Evolutionary conservation across 2,113 vertebrate species (phyloP).

Genomic region (Onychostoma macrolepis): DNA sequence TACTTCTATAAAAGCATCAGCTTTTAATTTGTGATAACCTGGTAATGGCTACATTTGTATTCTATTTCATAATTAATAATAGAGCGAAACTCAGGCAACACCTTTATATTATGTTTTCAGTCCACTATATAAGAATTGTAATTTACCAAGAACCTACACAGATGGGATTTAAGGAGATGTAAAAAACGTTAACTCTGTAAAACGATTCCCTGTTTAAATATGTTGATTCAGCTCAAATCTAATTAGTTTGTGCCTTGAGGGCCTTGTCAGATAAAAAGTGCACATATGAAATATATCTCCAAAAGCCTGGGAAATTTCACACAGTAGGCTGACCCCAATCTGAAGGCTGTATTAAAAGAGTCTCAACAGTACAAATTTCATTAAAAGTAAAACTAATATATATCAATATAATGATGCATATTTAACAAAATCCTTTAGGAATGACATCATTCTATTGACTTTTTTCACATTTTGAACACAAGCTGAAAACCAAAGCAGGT

Average conservation of each 20-base stretch:
- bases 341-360: conserved; percentile 27
- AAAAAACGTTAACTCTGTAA: neutral
- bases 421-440: neutral
- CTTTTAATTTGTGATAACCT: neutral
- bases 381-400: neutral
- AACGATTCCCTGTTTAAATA: neutral
- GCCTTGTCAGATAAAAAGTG: neutral
- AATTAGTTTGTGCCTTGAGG: conserved; percentile 2
- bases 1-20: neutral
- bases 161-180: neutral
- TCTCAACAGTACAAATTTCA: neutral
- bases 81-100: neutral
- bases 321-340: conserved; percentile 5
- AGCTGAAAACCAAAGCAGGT: neutral
- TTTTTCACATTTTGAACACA: neutral
- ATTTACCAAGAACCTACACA: neutral
- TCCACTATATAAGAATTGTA: neutral
- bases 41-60: neutral
- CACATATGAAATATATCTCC: neutral
- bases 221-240: neutral
- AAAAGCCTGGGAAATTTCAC: conserved; percentile 31
- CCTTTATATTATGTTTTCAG: neutral
- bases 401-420: neutral
- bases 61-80: conserved; percentile 23
- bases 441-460: neutral